Conservation (phyloP, 1,140 invertebrate genomes). For the Philotrypesis tridentata region DNA sequence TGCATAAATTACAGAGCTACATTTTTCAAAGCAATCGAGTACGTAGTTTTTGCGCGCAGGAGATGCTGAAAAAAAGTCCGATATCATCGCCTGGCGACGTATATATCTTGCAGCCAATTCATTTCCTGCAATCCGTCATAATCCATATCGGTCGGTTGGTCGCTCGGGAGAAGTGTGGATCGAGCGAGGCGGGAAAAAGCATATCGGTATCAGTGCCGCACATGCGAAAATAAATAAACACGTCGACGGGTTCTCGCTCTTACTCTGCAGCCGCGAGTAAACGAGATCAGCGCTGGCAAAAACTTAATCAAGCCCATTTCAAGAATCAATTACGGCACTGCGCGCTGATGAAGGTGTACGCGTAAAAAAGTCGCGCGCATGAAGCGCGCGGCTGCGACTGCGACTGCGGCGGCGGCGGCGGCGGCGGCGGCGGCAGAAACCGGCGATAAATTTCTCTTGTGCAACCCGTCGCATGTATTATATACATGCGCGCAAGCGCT, state of each 20-base stretch:
- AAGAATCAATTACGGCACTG: neutral
- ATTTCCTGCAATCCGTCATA: neutral
- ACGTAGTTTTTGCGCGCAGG: neutral
- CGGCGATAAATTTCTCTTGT: conserved; percentile 38
- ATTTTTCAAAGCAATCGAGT: too few relatives aligned
- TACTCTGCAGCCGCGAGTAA: too few relatives aligned
- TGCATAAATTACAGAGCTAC: too few relatives aligned
- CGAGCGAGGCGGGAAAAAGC: too few relatives aligned
- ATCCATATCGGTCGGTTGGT: neutral
- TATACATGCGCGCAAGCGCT: neutral
- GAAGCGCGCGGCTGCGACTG: too few relatives aligned
- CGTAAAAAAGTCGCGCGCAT: neutral
- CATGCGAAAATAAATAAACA: conserved; percentile 20
- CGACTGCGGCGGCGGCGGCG: neutral
- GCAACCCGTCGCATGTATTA: too few relatives aligned
- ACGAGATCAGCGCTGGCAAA: neutral
- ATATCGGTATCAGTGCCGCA: neutral
- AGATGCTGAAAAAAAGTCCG: neutral
- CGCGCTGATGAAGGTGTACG: neutral
- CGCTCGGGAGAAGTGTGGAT: neutral
- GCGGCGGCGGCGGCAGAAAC: conserved; percentile 1
- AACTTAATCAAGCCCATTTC: conserved; percentile 18
- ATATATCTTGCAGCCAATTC: too few relatives aligned
- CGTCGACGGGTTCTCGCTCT: neutral
- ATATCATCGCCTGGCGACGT: neutral